phyloP scores from a whole-genome alignment of 2,113 vertebrate species.

The Albula glossodonta region DNA sequence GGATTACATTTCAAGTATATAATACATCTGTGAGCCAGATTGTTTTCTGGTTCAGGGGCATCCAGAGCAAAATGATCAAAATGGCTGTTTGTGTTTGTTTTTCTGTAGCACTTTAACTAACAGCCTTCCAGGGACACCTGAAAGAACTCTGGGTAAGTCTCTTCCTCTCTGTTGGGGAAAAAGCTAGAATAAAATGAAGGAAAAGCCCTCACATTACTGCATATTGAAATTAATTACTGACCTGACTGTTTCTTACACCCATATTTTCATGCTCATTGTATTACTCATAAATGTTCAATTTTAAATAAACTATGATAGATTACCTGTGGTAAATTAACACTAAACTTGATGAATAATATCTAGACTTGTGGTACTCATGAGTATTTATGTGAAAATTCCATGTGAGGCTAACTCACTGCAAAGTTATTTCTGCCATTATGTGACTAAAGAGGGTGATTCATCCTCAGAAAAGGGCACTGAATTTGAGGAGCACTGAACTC shows the following conservation, averaged over 20 bases:
- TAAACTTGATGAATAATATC: too few relatives aligned
- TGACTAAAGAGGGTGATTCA: too few relatives aligned
- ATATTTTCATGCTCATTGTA: neutral
- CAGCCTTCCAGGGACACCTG: slow-evolving; percentile 56
- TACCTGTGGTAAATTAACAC: too few relatives aligned
- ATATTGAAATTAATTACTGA: neutral
- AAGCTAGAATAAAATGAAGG: neutral
- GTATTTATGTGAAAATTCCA: too few relatives aligned
- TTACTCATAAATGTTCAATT: too few relatives aligned
- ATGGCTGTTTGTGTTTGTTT: slow-evolving; percentile 32
- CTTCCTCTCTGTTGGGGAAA: neutral
- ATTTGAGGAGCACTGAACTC: too few relatives aligned
- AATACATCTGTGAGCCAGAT: neutral
- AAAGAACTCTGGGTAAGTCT: slow-evolving; percentile 57
- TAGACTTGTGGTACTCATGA: too few relatives aligned
- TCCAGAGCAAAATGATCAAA: neutral
- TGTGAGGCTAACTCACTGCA: too few relatives aligned
- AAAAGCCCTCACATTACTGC: neutral
- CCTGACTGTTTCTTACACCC: neutral
- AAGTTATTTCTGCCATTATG: too few relatives aligned
- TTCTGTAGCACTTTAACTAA: slow-evolving; percentile 64
- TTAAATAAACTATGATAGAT: too few relatives aligned
- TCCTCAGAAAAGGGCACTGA: too few relatives aligned
- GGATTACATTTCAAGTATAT: neutral
- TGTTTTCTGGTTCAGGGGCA: neutral